These are phyloP conservation scores for Coremacera marginata DNA, from an alignment of 2,888 invertebrate genomes.

Conservation along the genomic window DNA sequence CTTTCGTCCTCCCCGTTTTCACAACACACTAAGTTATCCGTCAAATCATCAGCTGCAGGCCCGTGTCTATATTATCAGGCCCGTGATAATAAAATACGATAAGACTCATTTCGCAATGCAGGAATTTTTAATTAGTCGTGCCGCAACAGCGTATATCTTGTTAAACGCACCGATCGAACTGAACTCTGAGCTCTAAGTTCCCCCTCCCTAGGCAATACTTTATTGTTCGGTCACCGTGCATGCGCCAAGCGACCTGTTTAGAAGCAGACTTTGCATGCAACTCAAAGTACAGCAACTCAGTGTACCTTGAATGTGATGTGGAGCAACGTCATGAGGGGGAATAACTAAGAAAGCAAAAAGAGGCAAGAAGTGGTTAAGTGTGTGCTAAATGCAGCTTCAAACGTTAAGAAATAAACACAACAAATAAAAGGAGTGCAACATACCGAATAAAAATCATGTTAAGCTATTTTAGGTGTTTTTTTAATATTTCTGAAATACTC, in stretches of 20 bases:
- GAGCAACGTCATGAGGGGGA: constrained; percentile 18
- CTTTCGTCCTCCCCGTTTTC: constrained; percentile 36
- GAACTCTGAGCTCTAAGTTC: background rate
- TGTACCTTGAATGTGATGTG: background rate
- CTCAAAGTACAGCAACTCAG: constrained; percentile 1
- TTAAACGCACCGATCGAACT: constrained; percentile 28
- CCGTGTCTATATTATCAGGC: constrained; percentile 45
- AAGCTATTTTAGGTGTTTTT: background rate
- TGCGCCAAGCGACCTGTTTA: constrained; percentile 17
- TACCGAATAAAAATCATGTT: background rate
- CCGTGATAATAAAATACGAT: constrained; percentile 62
- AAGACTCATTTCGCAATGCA: constrained; percentile 63
- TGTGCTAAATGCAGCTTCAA: constrained; percentile 56
- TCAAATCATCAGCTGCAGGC: constrained; percentile 59
- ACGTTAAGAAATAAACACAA: background rate
- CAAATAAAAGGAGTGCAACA: too few species aligned
- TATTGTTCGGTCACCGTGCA: constrained; percentile 21
- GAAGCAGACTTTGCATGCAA: constrained; percentile 28
- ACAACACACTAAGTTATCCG: constrained; percentile 58
- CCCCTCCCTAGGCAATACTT: background rate
- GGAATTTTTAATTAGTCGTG: constrained; percentile 62
- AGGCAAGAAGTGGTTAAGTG: constrained; percentile 54
- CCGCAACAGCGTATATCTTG: constrained; percentile 32
- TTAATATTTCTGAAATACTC: constrained; percentile 16
- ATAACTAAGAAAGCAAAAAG: constrained; percentile 45